A percentile compares a stretch with the other conserved stretches of the same genome.
Conservation (phyloP, 1,140 invertebrate species). For the Heliconius hermathena region DNA sequence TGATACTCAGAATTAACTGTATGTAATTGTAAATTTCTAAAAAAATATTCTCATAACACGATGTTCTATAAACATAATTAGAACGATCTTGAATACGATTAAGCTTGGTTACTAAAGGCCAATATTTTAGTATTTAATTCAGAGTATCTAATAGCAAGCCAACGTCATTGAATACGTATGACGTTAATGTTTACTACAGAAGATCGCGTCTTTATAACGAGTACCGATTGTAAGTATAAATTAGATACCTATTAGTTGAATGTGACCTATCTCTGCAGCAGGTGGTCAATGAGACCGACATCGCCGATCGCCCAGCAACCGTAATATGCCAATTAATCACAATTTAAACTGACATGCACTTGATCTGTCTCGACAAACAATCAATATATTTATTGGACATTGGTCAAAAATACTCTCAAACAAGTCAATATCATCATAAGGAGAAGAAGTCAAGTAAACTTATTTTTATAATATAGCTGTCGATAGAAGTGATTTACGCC, state of each 20-base stretch:
- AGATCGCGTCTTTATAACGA: background rate
- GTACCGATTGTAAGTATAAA: background rate
- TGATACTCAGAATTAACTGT: background rate
- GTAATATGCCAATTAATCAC: conserved; percentile 49
- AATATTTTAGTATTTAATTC: conserved; percentile 4
- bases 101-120: conserved; percentile 5
- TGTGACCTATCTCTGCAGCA: conserved; percentile 27
- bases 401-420: conserved; percentile 26
- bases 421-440: background rate
- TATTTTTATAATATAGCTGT: background rate
- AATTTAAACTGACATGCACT: conserved; percentile 58
- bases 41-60: background rate
- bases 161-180: conserved; percentile 1
- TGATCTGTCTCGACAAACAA: conserved; percentile 54
- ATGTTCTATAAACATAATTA: background rate
- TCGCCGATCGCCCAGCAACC: conserved; percentile 42
- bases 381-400: conserved; percentile 36
- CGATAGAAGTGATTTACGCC: background rate
- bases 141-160: background rate
- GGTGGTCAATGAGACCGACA: conserved; percentile 40
- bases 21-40: background rate
- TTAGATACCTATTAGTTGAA: conserved; percentile 2
- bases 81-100: conserved; percentile 5
- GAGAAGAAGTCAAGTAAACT: background rate
- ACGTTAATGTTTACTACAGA: background rate